Evolutionary conservation across 1,140 invertebrate genomes (phyloP).

Genomic region (Lordiphosa stackelbergi): DNA sequence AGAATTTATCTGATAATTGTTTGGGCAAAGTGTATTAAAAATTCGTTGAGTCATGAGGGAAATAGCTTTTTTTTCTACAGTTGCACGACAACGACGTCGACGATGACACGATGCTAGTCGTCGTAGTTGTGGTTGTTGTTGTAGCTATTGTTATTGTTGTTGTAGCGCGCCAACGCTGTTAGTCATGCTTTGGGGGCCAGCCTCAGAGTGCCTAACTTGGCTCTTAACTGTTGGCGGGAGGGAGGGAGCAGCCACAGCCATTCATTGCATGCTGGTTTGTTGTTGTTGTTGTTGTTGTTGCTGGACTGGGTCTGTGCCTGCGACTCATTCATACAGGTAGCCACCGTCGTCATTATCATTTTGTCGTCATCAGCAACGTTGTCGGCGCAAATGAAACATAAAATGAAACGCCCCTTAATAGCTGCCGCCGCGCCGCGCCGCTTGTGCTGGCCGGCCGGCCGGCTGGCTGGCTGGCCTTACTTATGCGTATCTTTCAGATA

Average conservation of each 20-base stretch:
- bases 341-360: conserved; percentile 67
- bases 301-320: conserved; percentile 7
- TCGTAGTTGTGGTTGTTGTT: conserved; percentile 20
- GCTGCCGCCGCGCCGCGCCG: conserved; percentile 40
- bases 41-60: conserved; percentile 1
- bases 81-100: conserved; percentile 56
- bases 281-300: not conserved
- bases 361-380: conserved; percentile 69
- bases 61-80: conserved; percentile 14
- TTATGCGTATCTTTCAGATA: conserved; percentile 68
- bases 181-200: conserved; percentile 60
- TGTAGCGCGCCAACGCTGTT: conserved; percentile 66
- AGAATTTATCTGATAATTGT: too few species aligned
- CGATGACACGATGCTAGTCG: conserved; percentile 61
- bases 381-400: conserved; percentile 74
- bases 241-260: conserved; percentile 29
- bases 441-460: conserved; percentile 11
- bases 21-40: conserved; percentile 29
- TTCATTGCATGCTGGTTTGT: conserved; percentile 49
- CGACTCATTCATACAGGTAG: conserved; percentile 58
- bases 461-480: conserved; percentile 36
- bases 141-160: conserved; percentile 19
- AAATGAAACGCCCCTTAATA: conserved; percentile 75
- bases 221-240: conserved; percentile 34
- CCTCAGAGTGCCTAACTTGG: conserved; percentile 52